Conservation (phyloP, 2,797 vertebrate genomes). For the Phoebastria nigripes region DNA sequence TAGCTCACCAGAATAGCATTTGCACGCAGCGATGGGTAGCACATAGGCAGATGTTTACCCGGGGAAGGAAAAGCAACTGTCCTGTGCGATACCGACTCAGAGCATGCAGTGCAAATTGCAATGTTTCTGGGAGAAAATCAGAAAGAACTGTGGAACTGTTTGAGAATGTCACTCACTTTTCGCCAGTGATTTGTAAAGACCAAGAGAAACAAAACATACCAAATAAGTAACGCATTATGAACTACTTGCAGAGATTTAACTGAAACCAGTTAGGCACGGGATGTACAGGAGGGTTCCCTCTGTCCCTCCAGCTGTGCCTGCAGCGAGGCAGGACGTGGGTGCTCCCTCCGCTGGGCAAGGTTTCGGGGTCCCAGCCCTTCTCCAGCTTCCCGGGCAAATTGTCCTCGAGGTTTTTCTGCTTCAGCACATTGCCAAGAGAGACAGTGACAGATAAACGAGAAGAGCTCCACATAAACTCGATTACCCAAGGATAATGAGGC, state of each 20-base stretch:
- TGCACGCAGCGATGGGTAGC: fast-evolving
- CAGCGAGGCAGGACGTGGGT: fast-evolving
- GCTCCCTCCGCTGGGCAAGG: fast-evolving
- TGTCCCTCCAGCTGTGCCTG: not conserved
- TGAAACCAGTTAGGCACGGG: fast-evolving
- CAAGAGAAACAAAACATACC: not conserved
- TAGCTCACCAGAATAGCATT: not conserved
- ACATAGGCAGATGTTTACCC: not conserved
- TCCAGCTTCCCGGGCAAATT: not conserved
- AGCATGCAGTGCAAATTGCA: fast-evolving
- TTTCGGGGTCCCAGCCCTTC: not conserved
- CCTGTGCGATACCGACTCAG: fast-evolving
- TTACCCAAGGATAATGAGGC: constrained; percentile 59
- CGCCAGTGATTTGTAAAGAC: not conserved
- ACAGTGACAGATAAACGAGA: constrained; percentile 33
- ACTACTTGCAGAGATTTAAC: not conserved
- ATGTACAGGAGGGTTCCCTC: not conserved
- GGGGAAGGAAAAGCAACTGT: not conserved
- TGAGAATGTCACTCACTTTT: not conserved
- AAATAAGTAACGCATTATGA: no score
- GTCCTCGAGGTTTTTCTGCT: not conserved
- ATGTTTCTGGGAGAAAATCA: not conserved
- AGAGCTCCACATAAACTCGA: constrained; percentile 53
- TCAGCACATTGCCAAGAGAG: not conserved
- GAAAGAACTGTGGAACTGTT: fast-evolving